Evolutionary conservation across 2,797 vertebrate genomes (phyloP).

Genomic region (Rallus crepitans): DNA sequence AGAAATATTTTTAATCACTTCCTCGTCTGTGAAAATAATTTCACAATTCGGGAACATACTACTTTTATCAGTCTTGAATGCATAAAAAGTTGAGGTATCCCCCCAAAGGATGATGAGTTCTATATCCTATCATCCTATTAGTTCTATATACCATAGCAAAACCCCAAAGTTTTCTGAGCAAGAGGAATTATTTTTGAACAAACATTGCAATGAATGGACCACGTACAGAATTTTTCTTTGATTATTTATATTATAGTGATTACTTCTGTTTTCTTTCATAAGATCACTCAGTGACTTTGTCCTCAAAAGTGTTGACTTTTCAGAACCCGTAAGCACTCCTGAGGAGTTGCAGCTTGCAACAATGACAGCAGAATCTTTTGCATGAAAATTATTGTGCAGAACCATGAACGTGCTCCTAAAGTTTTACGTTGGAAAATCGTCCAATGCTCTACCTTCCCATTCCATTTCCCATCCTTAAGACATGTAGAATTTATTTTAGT

Average conservation of each 20-base stretch:
- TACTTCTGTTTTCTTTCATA: background rate
- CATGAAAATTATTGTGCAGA: background rate
- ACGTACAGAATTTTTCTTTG: background rate
- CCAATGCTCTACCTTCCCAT: background rate
- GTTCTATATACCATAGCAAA: background rate
- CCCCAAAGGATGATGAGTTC: background rate
- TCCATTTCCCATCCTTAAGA: background rate
- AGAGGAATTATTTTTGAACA: background rate
- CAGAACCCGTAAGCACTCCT: background rate
- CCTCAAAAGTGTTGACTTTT: background rate
- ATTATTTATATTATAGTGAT: background rate
- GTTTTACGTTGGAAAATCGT: background rate
- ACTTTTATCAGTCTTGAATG: background rate
- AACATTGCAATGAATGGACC: background rate
- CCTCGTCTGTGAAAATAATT: background rate
- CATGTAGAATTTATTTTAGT: background rate
- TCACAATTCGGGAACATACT: background rate
- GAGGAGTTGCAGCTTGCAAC: background rate
- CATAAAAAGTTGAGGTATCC: background rate
- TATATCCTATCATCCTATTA: background rate
- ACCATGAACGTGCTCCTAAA: background rate
- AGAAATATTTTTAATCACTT: background rate
- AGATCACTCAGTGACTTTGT: background rate
- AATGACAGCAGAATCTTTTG: background rate
- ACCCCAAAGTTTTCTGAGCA: background rate